Evolutionary conservation across 1,140 invertebrate species (phyloP), one percentile per base, ranked within the genome.

Genomic region (Sminthurides bifidus): DNA sequence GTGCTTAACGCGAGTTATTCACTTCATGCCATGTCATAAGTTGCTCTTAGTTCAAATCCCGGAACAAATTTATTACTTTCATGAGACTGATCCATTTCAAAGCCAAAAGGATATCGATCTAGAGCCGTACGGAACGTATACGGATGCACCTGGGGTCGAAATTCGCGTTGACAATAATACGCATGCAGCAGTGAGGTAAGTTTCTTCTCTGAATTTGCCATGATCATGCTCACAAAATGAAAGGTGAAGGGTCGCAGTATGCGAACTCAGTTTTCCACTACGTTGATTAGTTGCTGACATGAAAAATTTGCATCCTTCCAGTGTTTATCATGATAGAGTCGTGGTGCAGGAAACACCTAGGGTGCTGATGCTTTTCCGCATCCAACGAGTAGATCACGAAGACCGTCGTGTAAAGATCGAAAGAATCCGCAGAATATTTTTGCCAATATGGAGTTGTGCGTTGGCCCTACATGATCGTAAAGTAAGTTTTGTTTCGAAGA

Each of bases 91-190:
- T 37, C 40, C 49, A 23, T 57, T 48, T 26, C 30, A 41, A 31
- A 40, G 15, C 10, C 26, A 27, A 14, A 43, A 30, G 14, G 49
- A 52, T 46, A 19, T 15, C 17, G 30, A 45, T 21, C 15, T 26
- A 27, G 48, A 52, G 48, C 56, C 56, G 14, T 58, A 58, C 26
- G 19, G 31, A 49, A 49, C n/a, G n/a, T n/a, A n/a, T n/a, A n/a
- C 46, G 14, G 46, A 30, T n/a, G 46, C 46, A 8, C 30, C n/a
- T 38, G 43, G 30, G 15, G 30, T 12, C 52, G 26, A 10, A 29
- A 58, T 58, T 21, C 40, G 50, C 14, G 41, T 58, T 15, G 56
- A 58, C 26, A 58, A 58, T 33, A 58, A 58, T 40, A 58, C 56
- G 2, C 56, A 58, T 26, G 50, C 56, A 4, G 56, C 56, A 15